These are phyloP conservation scores for Chiloscyllium plagiosum DNA, from an alignment of 2,113 vertebrate genomes.

Conservation along the genomic window DNA sequence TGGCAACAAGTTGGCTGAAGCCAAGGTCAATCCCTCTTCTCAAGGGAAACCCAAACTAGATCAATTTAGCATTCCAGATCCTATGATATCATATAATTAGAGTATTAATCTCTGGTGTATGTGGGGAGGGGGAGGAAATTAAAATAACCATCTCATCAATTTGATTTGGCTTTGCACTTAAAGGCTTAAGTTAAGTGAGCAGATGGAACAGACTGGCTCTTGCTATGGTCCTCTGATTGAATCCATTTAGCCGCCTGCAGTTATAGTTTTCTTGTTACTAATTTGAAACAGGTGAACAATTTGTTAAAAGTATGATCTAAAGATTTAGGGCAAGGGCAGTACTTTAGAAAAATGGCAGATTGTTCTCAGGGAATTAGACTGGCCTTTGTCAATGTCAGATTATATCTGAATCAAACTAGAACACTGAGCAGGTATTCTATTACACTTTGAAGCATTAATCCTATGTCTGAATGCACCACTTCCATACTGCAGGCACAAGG, in stretches of 20 bases:
- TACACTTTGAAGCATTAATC: not conserved
- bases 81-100: not conserved
- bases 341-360: conserved; percentile 29
- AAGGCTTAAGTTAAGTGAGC: conserved; percentile 28
- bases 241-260: conserved; percentile 4
- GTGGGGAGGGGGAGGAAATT: not conserved
- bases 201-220: not conserved
- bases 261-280: conserved; percentile 30
- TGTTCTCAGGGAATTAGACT: conserved; percentile 24
- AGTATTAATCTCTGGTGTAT: conserved; percentile 2
- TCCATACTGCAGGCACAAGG: not conserved
- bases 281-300: conserved; percentile 36
- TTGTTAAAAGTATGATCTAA: conserved; percentile 33
- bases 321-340: conserved; percentile 19
- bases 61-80: conserved; percentile 21
- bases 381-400: conserved; percentile 35
- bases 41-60: not conserved
- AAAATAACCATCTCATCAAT: not conserved
- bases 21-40: not conserved
- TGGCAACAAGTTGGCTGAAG: not conserved
- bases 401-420: conserved; percentile 6
- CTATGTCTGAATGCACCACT: not conserved
- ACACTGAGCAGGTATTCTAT: not conserved
- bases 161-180: conserved; percentile 17
- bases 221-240: conserved; percentile 13